Evolutionary conservation across 2,888 invertebrate genomes (phyloP), one percentile per base, ranked within the genome.

Genomic region (Tetragonula carbonaria): DNA sequence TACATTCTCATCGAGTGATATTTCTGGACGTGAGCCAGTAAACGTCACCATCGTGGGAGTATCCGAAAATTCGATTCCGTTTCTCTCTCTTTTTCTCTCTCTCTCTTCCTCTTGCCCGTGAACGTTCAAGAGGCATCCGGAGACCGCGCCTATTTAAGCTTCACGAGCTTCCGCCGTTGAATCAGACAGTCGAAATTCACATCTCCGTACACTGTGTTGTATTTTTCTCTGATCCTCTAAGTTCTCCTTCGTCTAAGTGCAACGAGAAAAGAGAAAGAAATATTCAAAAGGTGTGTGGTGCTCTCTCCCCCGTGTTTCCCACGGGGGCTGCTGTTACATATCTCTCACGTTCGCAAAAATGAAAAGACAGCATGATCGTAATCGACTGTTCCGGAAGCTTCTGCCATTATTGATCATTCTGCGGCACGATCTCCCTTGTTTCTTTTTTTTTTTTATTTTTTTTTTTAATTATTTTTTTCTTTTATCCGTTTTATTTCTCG

Each of bases 121-220:
- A 63, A 50, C 68, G 68, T 63, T 14, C 51, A 16, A 62, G 28
- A 62, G 16, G 28, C 28, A 62, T 5, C n/a, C 16, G 67, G 79
- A 55, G 68, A 55, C 8, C 16, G 50, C 1, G 28, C 11, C 87
- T 89, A 89, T 89, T 89, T 89, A 89, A 89, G 85, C 78, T 53
- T 55, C 67, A 57, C 70, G 76, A 84, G 79, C 76, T 66, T 72
- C 55, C 74, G 72, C 63, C 66, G 23, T 38, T 65, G 80, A 82
- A 63, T 78, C 87, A 88, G 80, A 83, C 23, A 78, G 87, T 75
- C 77, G 38, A 75, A 53, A 74, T 74, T 76, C 80, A 53, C 45
- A 38, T 66, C 38, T 18, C 33, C 21, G 65, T 33, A 33, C 28
- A 28, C 65, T 21, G 65, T 13, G 65, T 65, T 59, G 4, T 13